Percentiles rank a stretch among this genome's conserved stretches.
Evolutionary conservation across 2,888 invertebrate genomes (phyloP).

Genomic region (Amiota communis): DNA sequence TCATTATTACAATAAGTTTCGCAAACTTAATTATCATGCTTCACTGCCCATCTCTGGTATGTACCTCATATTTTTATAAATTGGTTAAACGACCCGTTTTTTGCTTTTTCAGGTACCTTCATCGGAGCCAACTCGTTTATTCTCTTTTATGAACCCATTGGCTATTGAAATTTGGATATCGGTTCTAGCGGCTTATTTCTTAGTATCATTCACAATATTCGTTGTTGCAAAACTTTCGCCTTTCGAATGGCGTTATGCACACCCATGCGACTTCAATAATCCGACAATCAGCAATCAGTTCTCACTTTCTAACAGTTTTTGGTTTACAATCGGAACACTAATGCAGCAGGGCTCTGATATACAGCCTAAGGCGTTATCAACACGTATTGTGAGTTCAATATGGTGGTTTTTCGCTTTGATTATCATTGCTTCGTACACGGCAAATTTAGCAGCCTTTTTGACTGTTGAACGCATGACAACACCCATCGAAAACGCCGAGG

Average conservation of each 20-base stretch:
- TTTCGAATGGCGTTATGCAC: constrained; percentile 85
- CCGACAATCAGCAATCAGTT: constrained; percentile 81
- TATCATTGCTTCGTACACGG: constrained; percentile 92
- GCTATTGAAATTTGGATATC: constrained; percentile 91
- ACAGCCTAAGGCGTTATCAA: constrained; percentile 80
- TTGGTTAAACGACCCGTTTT: not conserved
- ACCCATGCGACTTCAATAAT: constrained; percentile 77
- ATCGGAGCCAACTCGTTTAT: constrained; percentile 81
- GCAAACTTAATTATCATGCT: too few relatives aligned
- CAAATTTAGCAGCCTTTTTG: constrained; percentile 91
- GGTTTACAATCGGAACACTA: constrained; percentile 91
- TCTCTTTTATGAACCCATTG: constrained; percentile 91
- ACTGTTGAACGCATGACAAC: constrained; percentile 92
- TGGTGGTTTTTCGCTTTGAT: constrained; percentile 96
- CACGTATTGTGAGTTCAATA: constrained; percentile 87
- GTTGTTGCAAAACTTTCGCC: constrained; percentile 86
- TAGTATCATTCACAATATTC: constrained; percentile 86
- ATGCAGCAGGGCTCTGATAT: constrained; percentile 89
- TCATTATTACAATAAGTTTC: too few relatives aligned
- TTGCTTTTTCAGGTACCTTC: constrained; percentile 78
- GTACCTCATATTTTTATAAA: too few relatives aligned
- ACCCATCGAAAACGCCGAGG: constrained; percentile 89
- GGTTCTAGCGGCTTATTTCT: constrained; percentile 84
- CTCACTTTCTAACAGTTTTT: constrained; percentile 86
- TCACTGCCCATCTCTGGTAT: too few relatives aligned